Evolutionary conservation across 2,888 invertebrate species (phyloP), one percentile per base, ranked within the genome.

Genomic region (Hanleya hanleyi): DNA sequence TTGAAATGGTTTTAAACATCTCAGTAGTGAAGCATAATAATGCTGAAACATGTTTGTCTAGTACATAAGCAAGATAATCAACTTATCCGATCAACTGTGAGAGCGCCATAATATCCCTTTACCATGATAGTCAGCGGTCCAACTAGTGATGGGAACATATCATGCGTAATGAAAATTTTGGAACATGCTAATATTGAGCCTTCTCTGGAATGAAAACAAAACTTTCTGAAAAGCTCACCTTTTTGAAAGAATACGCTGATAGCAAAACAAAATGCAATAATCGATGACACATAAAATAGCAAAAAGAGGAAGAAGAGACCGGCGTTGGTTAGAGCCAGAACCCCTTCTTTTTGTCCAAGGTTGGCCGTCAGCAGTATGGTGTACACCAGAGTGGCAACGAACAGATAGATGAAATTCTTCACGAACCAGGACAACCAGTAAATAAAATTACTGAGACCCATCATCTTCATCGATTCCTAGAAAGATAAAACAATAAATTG

Each of bases 401-500:
- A 80, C 70, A 95, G 92, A 85, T 94, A 94, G 5, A 94, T 80
- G 79, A 95, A 93, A 67, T 94, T 94, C 86, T 95, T 95, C 38
- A 94, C 91, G 89, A 96, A 96, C 96, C 96, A 96, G 1, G 96
- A 95, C 0, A 93, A 89, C 96, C 96, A 96, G 85, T 96, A 94
- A 78, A 96, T 91, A 93, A 95, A 95, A 50, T 94, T 94, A 33
- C 94, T 93, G 33, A 97, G 91, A 1, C 97, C 97, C 94, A 96
- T 96, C 91, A 96, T 95, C 92, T 96, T 96, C 95, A 96, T 95
- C 0, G 95, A 93, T 92, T 96, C 96, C 94, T 96, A 90, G 37
- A 67, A 70, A 50, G n/a, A 36, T 74, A 70, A 1, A 67, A 4
- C 2, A 7, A 4, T 57, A 32, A 26, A 41, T 12, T 12, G 9